phyloP scores from a whole-genome alignment of 2,797 vertebrate genomes.

The Phataginus tetradactyla region DNA sequence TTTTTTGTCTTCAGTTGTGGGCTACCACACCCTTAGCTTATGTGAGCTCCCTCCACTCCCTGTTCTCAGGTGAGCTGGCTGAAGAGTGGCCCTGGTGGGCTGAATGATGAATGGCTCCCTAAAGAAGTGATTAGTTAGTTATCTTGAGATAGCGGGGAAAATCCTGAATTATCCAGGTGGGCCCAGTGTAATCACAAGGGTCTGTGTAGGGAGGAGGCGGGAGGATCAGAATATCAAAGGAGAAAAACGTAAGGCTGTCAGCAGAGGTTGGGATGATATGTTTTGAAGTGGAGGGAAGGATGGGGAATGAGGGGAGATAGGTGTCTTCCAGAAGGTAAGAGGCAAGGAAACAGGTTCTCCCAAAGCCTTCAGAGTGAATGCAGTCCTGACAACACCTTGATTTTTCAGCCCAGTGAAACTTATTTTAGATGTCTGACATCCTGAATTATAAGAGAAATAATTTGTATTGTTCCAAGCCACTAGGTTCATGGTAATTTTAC shows the following conservation, averaged over 20 bases:
- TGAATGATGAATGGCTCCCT: background rate
- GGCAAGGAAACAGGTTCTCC: background rate
- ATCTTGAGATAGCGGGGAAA: background rate
- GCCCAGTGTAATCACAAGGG: background rate
- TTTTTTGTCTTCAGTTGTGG: background rate
- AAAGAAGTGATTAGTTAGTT: background rate
- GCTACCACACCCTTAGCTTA: background rate
- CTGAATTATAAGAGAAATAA: background rate
- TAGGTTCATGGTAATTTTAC: background rate
- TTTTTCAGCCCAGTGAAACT: background rate
- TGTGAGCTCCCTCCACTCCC: background rate
- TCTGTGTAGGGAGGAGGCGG: background rate
- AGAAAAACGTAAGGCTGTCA: background rate
- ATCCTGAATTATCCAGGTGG: background rate
- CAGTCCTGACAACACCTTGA: background rate
- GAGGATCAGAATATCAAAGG: background rate
- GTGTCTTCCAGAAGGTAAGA: background rate
- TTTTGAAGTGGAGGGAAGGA: background rate
- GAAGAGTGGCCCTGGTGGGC: background rate
- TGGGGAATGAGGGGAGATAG: rapidly evolving
- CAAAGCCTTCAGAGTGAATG: background rate
- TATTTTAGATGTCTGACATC: background rate
- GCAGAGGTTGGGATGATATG: too few species aligned
- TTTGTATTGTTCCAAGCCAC: background rate
- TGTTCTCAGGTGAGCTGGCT: background rate